Percentiles rank a stretch among this genome's conserved stretches.
Evolutionary conservation across 2,113 vertebrate genomes (phyloP).

Genomic region (Hemiprocne comata): DNA sequence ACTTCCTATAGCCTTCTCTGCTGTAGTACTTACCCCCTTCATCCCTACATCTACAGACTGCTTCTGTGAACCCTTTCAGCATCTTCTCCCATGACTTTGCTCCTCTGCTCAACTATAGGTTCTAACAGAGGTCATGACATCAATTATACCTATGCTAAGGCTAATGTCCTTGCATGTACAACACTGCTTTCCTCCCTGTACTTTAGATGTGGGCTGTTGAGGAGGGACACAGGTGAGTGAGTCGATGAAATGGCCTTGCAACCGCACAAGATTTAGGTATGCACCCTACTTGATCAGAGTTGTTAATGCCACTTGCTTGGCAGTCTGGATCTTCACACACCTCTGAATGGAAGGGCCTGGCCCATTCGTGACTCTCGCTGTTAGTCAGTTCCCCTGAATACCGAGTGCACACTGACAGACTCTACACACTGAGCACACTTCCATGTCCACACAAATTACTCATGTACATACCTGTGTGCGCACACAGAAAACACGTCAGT

Average conservation of each 20-base stretch:
- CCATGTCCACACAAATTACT: not conserved
- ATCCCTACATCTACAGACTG: not conserved
- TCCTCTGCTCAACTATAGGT: not conserved
- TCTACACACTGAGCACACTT: not conserved
- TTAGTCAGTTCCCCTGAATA: not conserved
- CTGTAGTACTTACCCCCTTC: not conserved
- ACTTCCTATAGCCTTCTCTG: not conserved
- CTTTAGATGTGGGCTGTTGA: not conserved
- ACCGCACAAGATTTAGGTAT: not conserved
- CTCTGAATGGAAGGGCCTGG: not conserved
- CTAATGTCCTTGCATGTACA: not conserved
- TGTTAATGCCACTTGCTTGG: not conserved
- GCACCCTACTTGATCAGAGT: not conserved
- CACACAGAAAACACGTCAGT: not conserved
- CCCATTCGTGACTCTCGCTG: accelerated
- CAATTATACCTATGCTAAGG: not conserved
- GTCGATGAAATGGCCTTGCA: not conserved
- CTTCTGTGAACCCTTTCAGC: not conserved
- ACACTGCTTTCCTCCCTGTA: not conserved
- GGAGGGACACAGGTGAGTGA: not conserved
- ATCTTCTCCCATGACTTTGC: not conserved
- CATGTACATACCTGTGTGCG: not conserved
- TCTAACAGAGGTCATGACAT: not conserved
- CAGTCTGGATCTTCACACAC: not conserved
- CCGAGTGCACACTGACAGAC: not conserved